Evolutionary conservation across 2,113 vertebrate species (phyloP), one percentile per base, ranked within the genome.

Genomic region (Illadopsis cleaveri): DNA sequence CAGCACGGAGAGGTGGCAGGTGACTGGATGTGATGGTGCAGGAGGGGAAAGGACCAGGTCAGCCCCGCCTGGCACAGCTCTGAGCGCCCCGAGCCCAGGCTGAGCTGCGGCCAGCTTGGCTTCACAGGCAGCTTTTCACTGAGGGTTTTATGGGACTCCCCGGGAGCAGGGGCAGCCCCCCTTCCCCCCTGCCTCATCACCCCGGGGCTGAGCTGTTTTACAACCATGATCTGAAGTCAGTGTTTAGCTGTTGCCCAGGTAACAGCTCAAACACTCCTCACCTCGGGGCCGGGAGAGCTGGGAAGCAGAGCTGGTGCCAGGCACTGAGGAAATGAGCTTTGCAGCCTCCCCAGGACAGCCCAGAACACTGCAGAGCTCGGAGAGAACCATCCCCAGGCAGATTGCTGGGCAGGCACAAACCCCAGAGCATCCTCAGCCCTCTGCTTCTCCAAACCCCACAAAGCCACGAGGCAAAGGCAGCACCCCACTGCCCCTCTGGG

Each of bases 181-280:
- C 73, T 85, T 48, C 42, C 73, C 68, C 68, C 69, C 81, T 19
- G 21, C 90, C 75, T 62, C 86, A 30, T 45, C 2, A 1, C 62
- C 69, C 80, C 22, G 40, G n/a, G 5, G 66, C 9, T 7, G 22
- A 90, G 82, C 80, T 90, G 12, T 90, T 94, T 88, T 61, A 91
- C 90, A 73, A 75, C 48, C 37, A 68, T 50, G 30, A 72, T 81
- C 87, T 94, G 89, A 75, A 93, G 94, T 65, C 94, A 96, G 88
- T 97, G 95, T 97, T 97, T 97, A 86, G 89, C 87, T 44, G 93
- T 97, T 92, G 62, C 94, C 94, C 83, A 88, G 95, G 96, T 84
- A 51, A 97, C 96, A 27, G 76, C 94, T 94, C 94, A 97, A 97
- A 96, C 95, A 97, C 2, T 65, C 91, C 93, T 95, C 92, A 94